Evolutionary conservation across 1,140 invertebrate species (phyloP).

Genomic region (Phocides pigmalion): DNA sequence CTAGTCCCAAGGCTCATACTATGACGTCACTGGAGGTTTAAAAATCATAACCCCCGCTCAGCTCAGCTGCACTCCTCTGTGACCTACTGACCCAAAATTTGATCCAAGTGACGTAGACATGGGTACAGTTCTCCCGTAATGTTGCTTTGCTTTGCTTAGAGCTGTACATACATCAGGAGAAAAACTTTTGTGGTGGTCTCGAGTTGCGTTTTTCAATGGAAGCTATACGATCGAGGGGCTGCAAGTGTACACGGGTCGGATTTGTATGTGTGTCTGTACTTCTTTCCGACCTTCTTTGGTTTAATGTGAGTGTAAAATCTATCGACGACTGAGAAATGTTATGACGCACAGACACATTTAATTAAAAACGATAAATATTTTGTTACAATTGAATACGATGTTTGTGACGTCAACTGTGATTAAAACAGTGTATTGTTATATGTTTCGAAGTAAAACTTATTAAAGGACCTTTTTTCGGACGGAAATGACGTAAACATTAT

Average conservation of each 20-base stretch:
- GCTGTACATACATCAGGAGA: background rate
- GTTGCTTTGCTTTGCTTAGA: slow-evolving; percentile 9
- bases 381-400: background rate
- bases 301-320: slow-evolving; percentile 27
- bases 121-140: slow-evolving; percentile 56
- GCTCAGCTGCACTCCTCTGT: slow-evolving; percentile 64
- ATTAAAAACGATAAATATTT: background rate
- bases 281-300: slow-evolving; percentile 24
- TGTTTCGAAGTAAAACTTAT: too few relatives aligned
- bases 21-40: slow-evolving; percentile 74
- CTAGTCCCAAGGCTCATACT: slow-evolving; percentile 56
- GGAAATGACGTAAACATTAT: too few relatives aligned
- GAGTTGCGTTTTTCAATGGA: slow-evolving; percentile 71
- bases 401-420: too few relatives aligned
- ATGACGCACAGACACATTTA: slow-evolving; percentile 7
- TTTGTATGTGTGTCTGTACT: slow-evolving; percentile 45
- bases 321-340: slow-evolving; percentile 7
- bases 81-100: slow-evolving; percentile 80
- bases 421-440: too few relatives aligned
- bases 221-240: slow-evolving; percentile 48
- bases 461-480: too few relatives aligned
- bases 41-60: slow-evolving; percentile 65
- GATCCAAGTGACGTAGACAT: slow-evolving; percentile 70
- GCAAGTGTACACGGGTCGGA: slow-evolving; percentile 38
- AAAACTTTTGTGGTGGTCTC: slow-evolving; percentile 41